Conservation (phyloP, 2,888 invertebrate genomes). For the Nycteola revayana region DNA sequence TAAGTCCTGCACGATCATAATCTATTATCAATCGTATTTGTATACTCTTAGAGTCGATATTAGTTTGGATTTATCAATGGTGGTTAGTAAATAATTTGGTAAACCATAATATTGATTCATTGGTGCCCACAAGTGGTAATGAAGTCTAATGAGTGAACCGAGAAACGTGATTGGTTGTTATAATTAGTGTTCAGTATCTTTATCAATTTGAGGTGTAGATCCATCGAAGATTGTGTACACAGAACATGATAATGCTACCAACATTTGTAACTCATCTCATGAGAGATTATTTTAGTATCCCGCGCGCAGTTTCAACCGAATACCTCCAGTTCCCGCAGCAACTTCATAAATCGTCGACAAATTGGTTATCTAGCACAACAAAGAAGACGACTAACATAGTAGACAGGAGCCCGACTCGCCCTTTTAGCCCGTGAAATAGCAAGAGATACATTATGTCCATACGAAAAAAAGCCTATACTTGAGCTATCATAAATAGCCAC, state of each 20-base stretch:
- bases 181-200: constrained; percentile 38
- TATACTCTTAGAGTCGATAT: constrained; percentile 10
- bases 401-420: no score
- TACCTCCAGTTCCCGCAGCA: no score
- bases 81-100: constrained; percentile 15
- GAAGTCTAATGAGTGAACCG: constrained; percentile 47
- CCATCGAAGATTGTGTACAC: neutral
- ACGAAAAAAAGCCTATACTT: no score
- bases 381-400: no score
- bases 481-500: no score
- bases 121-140: constrained; percentile 44
- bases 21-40: constrained; percentile 2
- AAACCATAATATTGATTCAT: constrained; percentile 42
- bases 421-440: no score
- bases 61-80: constrained; percentile 15
- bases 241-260: no score
- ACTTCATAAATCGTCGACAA: no score
- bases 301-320: no score
- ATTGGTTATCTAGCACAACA: no score
- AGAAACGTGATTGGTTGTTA: constrained; percentile 46
- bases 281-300: no score
- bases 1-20: constrained; percentile 4
- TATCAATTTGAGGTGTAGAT: constrained; percentile 18
- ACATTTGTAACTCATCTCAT: constrained; percentile 2
- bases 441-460: no score